Evolutionary conservation across 2,797 vertebrate genomes (phyloP).

Genomic region (Nyctibius grandis): DNA sequence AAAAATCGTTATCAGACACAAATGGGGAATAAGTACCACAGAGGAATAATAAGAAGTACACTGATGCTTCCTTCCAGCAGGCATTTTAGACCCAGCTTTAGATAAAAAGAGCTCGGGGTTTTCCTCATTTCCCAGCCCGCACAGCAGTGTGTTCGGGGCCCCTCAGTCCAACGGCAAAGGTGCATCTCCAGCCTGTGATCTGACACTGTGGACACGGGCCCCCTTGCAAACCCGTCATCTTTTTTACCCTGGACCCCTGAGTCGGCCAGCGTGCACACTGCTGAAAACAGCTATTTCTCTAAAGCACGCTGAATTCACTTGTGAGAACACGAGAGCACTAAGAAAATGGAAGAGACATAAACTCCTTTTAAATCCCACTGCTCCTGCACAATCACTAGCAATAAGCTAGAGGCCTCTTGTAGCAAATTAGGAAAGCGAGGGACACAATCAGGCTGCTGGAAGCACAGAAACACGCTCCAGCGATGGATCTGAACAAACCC

Average conservation of each 20-base stretch:
- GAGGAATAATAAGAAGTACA: background rate
- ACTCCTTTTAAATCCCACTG: background rate
- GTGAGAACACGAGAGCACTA: background rate
- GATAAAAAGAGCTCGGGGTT: background rate
- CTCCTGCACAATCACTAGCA: background rate
- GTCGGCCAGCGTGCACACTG: fast-evolving
- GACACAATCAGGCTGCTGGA: background rate
- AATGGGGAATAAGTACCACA: background rate
- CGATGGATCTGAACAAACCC: background rate
- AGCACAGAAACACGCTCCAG: background rate
- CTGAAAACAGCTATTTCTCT: background rate
- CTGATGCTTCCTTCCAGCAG: background rate
- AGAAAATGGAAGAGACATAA: background rate
- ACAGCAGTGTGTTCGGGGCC: background rate
- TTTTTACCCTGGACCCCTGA: background rate
- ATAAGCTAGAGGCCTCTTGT: background rate
- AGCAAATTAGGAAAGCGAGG: background rate
- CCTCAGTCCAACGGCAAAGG: background rate
- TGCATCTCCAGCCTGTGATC: background rate
- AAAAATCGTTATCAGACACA: background rate
- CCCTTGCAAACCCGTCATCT: background rate
- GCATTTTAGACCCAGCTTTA: background rate
- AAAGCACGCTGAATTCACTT: background rate
- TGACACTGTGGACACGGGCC: fast-evolving
- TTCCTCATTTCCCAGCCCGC: background rate